phyloP scores from a whole-genome alignment of 2,888 invertebrate species.

The Lasioglossum malachurum region DNA sequence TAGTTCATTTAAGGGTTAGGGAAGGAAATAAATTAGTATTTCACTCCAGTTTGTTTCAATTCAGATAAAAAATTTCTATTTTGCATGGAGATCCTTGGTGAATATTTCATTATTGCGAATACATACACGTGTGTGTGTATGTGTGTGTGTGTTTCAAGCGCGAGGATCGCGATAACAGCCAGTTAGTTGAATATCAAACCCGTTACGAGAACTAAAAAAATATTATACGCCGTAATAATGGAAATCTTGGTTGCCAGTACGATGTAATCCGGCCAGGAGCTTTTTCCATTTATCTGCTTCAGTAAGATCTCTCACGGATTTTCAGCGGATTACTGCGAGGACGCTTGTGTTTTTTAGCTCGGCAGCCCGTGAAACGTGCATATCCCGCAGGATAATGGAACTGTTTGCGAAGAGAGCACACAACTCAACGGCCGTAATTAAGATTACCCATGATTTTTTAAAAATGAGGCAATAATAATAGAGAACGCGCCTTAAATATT shows the following conservation, averaged over 20 bases:
- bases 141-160: too few relatives aligned
- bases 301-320: conserved; percentile 62
- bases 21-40: neutral
- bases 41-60: neutral
- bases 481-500: neutral
- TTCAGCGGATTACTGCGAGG: conserved; percentile 53
- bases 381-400: conserved; percentile 55
- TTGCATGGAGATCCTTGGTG: neutral
- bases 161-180: neutral
- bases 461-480: neutral
- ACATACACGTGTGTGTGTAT: too few relatives aligned
- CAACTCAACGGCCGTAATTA: conserved; percentile 45
- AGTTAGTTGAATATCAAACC: neutral
- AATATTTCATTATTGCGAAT: neutral
- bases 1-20: neutral
- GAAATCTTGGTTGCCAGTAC: conserved; percentile 44
- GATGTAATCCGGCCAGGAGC: conserved; percentile 51
- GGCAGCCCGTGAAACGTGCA: conserved; percentile 40
- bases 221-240: conserved; percentile 43
- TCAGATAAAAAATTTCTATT: neutral
- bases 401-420: conserved; percentile 33
- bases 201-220: conserved; percentile 8
- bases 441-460: conserved; percentile 40
- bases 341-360: conserved; percentile 42
- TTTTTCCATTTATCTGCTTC: conserved; percentile 65